Conservation (phyloP, 1,140 invertebrate species). For the Pseudomyrmex sp. region DNA sequence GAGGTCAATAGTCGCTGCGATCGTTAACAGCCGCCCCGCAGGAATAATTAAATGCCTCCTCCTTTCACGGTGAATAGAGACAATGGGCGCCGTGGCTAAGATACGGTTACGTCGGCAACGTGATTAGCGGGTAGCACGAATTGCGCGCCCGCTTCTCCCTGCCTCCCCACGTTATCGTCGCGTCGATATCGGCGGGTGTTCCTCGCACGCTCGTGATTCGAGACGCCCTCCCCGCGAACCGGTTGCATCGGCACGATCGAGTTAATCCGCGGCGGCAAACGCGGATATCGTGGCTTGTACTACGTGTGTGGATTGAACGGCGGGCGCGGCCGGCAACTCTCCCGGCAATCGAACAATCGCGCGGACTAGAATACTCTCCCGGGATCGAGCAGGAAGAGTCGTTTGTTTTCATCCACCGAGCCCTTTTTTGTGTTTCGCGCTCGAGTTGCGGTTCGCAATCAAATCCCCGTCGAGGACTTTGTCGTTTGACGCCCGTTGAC, state of each 20-base stretch:
- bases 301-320: conserved; percentile 70
- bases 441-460: conserved; percentile 57
- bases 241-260: conserved; percentile 67
- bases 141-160: background rate
- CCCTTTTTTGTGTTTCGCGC: conserved; percentile 48
- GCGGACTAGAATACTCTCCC: conserved; percentile 38
- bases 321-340: background rate
- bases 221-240: conserved; percentile 61
- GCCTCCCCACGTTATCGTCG: conserved; percentile 57
- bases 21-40: conserved; percentile 57
- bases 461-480: conserved; percentile 48
- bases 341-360: conserved; percentile 40
- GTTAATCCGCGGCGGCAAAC: conserved; percentile 65
- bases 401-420: conserved; percentile 49
- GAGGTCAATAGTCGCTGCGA: conserved; percentile 43
- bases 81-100: conserved; percentile 28
- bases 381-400: conserved; percentile 50
- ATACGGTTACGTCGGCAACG: conserved; percentile 62
- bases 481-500: conserved; percentile 56
- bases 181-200: conserved; percentile 53
- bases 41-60: conserved; percentile 72
- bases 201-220: conserved; percentile 60
- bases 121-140: conserved; percentile 59
- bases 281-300: conserved; percentile 41
- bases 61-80: conserved; percentile 23